Evolutionary conservation across 2,888 invertebrate species (phyloP).

Genomic region (Beris morrisii): DNA sequence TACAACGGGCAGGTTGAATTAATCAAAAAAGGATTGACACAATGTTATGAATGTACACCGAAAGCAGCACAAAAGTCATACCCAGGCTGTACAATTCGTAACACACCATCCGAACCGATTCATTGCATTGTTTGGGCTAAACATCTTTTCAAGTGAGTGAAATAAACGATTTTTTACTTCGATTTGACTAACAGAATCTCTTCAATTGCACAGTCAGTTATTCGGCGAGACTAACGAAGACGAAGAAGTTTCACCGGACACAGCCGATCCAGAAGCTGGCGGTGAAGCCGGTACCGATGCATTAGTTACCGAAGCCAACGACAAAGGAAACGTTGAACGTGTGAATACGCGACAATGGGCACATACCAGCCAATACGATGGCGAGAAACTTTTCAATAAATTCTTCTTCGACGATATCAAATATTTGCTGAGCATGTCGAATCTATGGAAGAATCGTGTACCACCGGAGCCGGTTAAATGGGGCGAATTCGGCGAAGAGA

Average conservation of each 20-base stretch:
- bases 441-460: slow-evolving; percentile 90
- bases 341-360: slow-evolving; percentile 90
- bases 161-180: slow-evolving; percentile 42
- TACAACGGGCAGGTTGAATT: slow-evolving; percentile 95
- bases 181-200: slow-evolving; percentile 24
- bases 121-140: slow-evolving; percentile 99
- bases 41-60: slow-evolving; percentile 96
- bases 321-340: slow-evolving; percentile 60
- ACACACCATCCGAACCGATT: slow-evolving; percentile 98
- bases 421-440: slow-evolving; percentile 91
- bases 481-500: slow-evolving; percentile 64
- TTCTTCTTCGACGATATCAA: slow-evolving; percentile 93
- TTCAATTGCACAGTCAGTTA: slow-evolving; percentile 73
- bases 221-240: slow-evolving; percentile 97
- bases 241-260: slow-evolving; percentile 97
- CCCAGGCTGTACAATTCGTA: slow-evolving; percentile 98
- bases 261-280: slow-evolving; percentile 90
- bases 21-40: slow-evolving; percentile 82
- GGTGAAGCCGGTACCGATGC: slow-evolving; percentile 68
- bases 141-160: slow-evolving; percentile 87
- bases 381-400: slow-evolving; percentile 86
- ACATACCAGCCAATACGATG: slow-evolving; percentile 76
- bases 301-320: slow-evolving; percentile 50
- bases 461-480: slow-evolving; percentile 81
- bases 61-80: slow-evolving; percentile 89